Conservation (phyloP, 2,888 invertebrate species). For the Catocala sponsa region DNA sequence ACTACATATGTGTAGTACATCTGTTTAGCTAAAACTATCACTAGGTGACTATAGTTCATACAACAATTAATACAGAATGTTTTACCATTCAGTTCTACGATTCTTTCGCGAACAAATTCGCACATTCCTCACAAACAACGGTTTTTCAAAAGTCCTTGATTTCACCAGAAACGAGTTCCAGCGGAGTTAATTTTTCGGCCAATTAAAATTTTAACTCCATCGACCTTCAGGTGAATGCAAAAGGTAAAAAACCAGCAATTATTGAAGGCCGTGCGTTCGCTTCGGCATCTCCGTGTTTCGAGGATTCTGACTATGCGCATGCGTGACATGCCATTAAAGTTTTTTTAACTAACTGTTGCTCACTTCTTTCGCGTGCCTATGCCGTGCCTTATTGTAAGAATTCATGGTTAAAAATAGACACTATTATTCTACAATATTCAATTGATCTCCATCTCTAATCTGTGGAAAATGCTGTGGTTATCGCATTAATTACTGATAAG, state of each 20-base stretch:
- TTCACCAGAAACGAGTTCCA: constrained; percentile 47
- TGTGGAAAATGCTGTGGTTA: no score
- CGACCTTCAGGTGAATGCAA: constrained; percentile 54
- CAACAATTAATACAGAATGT: background rate
- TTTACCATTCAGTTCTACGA: background rate
- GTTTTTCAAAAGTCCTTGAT: constrained; percentile 43
- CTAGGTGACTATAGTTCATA: no score
- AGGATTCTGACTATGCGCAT: background rate
- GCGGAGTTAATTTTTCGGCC: constrained; percentile 48
- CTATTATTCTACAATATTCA: no score
- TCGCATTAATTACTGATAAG: no score
- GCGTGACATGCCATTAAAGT: background rate
- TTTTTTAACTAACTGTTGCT: background rate
- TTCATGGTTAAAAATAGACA: no score
- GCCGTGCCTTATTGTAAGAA: no score
- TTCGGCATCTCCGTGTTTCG: constrained; percentile 14
- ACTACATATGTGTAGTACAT: no score
- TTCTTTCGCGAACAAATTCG: constrained; percentile 28
- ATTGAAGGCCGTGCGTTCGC: constrained; percentile 48
- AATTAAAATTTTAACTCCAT: constrained; percentile 57
- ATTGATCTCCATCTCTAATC: no score
- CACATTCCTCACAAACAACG: constrained; percentile 46
- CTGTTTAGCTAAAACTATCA: no score
- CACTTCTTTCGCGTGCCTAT: background rate
- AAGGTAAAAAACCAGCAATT: constrained; percentile 51